Percentiles rank a stretch among this genome's conserved stretches.
phyloP scores from a whole-genome alignment of 2,113 vertebrate genomes.

The Plecotus auritus region DNA sequence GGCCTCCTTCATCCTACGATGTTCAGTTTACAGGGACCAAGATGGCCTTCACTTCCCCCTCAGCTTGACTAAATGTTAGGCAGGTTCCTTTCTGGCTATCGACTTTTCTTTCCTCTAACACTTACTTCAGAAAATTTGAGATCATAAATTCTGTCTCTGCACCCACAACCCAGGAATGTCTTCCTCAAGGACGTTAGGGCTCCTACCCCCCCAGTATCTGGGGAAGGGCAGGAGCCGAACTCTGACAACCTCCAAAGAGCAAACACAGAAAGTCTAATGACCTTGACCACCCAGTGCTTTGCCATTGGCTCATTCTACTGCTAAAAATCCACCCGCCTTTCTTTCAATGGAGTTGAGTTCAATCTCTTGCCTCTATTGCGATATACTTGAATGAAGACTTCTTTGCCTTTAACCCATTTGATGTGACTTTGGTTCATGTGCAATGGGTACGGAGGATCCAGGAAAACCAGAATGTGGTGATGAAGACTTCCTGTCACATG shows the following conservation, averaged over 20 bases:
- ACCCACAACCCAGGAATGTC: neutral
- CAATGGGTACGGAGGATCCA: neutral
- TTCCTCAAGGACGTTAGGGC: neutral
- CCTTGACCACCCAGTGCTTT: neutral
- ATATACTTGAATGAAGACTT: neutral
- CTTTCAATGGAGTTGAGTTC: neutral
- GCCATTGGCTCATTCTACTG: neutral
- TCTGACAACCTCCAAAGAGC: neutral
- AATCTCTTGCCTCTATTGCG: neutral
- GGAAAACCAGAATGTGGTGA: neutral
- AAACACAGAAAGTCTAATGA: neutral
- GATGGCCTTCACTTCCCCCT: neutral
- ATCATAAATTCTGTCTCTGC: neutral
- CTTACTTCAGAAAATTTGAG: neutral
- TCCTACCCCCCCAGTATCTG: neutral
- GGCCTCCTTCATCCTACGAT: neutral
- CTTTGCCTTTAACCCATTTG: neutral
- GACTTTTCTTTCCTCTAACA: neutral
- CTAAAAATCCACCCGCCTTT: neutral
- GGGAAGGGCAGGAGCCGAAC: neutral
- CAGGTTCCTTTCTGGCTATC: neutral
- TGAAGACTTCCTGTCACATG: neutral
- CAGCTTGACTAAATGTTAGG: neutral
- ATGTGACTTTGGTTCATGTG: too few relatives aligned
- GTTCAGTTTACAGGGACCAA: neutral